Base-by-base conservation (phyloP, 2,113 vertebrate genomes). In the Paramisgurnus dabryanus region DNA sequence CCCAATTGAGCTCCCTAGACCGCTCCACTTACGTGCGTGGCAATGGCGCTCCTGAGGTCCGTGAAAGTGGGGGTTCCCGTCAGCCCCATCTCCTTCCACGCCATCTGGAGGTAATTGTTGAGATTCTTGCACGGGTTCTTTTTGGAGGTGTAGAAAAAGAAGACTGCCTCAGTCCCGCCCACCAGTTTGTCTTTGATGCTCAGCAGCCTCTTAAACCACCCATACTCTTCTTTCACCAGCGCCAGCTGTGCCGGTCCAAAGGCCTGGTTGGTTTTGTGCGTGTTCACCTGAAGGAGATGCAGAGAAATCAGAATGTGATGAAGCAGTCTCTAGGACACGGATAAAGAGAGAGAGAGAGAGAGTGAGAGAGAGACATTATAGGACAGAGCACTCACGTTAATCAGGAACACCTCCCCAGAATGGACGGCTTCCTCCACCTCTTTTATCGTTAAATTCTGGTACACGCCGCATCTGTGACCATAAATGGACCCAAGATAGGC, bases 41-140 rank as follows among this genome's bases (percentile, higher is more conserved):
- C 22, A 41, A 67, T 41, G 4, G 65, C 22, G 27, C 27, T 39
- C 65, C 65, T 3, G 5, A 67, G 5, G 65, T 34, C 40, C 5
- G 65, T 67, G 27, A 67, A 67, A 13, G 17, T 67, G 4, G 65
- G 65, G 13, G 22, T 67, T 12, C 65, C 65, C 39, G 65, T n/a
- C 18, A 67, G 65, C 40, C 27, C 27, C 65, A 67, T 67, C 27
- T 67, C 12, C 65, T 67, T 8, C 65, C 65, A 67, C 4, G 40
- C 65, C 17, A 22, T 8, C 65, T 67, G 22, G 6, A 67, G 15
- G 27, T 34, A 34, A 34, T 34, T 34, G 27, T 34, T 34, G 27
- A 34, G 27, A 34, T 34, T 34, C 27, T 67, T 67, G 8, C 27
- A 67, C 6, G 65, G 17, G 18, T 67, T 67, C 13, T n/a, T 12